These are phyloP conservation scores for Marronus borbonicus DNA, from an alignment of 2,888 invertebrate species.

Conservation along the genomic window DNA sequence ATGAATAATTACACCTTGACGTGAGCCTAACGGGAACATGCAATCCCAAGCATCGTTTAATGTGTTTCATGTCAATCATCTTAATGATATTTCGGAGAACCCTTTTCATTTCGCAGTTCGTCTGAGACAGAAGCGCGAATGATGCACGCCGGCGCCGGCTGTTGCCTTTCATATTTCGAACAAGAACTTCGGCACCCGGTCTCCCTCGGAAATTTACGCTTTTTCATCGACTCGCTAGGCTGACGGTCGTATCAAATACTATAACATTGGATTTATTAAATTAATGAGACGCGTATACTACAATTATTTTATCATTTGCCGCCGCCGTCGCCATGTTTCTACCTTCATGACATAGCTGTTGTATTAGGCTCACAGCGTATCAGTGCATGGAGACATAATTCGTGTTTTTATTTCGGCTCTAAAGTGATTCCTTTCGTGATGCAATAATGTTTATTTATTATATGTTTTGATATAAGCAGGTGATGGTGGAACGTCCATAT, in stretches of 20 bases:
- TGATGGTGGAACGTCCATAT: too few species aligned
- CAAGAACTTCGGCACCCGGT: conserved; percentile 27
- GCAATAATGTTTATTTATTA: too few species aligned
- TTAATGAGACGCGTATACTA: conserved; percentile 3
- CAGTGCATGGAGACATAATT: too few species aligned
- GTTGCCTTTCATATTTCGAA: conserved; percentile 55
- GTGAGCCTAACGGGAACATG: conserved; percentile 65
- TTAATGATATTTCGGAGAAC: conserved; percentile 68
- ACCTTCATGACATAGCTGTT: conserved; percentile 10
- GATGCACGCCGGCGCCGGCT: conserved; percentile 59
- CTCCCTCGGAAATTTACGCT: conserved; percentile 9
- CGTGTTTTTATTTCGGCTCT: too few species aligned
- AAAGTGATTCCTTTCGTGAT: too few species aligned
- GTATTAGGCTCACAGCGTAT: not conserved
- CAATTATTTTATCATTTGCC: conserved; percentile 34
- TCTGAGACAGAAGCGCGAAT: conserved; percentile 62
- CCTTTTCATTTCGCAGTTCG: conserved; percentile 65
- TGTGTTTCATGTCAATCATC: conserved; percentile 70
- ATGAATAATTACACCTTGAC: conserved; percentile 68
- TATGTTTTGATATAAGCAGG: too few species aligned
- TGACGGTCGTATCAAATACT: conserved; percentile 14
- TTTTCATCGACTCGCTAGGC: conserved; percentile 13
- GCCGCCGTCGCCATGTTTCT: not conserved
- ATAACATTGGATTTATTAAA: conserved; percentile 12
- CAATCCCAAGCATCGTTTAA: conserved; percentile 69